phyloP scores from a whole-genome alignment of 1,140 invertebrate genomes.

The Aphaenogaster rudis region DNA sequence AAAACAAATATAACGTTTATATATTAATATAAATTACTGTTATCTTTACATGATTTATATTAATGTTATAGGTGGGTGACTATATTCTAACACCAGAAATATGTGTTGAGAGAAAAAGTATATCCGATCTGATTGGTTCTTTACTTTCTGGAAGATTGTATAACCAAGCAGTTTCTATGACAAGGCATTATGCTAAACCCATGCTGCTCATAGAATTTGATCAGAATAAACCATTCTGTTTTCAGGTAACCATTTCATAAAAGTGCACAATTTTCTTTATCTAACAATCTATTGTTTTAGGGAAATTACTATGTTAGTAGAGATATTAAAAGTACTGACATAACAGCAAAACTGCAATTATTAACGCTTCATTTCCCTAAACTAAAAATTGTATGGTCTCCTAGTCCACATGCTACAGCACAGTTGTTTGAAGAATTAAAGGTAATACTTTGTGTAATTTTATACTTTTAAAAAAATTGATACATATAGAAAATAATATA shows the following conservation, averaged over 20 bases:
- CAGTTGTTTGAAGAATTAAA: constrained; percentile 97
- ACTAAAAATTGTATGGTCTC: constrained; percentile 97
- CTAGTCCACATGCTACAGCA: constrained; percentile 97
- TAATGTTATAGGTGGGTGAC: constrained; percentile 93
- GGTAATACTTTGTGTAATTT: constrained; percentile 79
- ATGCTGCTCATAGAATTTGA: constrained; percentile 99
- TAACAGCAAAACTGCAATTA: constrained; percentile 95
- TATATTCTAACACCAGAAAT: constrained; percentile 99
- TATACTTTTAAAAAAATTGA: not conserved
- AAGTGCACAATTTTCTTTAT: not conserved
- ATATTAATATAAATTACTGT: constrained; percentile 24
- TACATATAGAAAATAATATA: not conserved
- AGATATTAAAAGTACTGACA: constrained; percentile 92
- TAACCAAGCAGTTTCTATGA: constrained; percentile 97
- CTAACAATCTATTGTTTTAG: constrained; percentile 84
- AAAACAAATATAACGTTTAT: constrained; percentile 36
- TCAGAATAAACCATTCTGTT: constrained; percentile 95
- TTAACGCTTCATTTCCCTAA: constrained; percentile 98
- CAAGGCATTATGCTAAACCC: constrained; percentile 94
- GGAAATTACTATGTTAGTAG: constrained; percentile 93
- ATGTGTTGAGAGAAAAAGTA: constrained; percentile 98
- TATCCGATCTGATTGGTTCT: constrained; percentile 98
- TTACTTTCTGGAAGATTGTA: constrained; percentile 98
- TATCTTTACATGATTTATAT: constrained; percentile 14
- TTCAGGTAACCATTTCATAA: constrained; percentile 90